Evolutionary conservation across 2,113 vertebrate species (phyloP), one percentile per base, ranked within the genome.

Genomic region (Oncorhynchus tshawytscha): DNA sequence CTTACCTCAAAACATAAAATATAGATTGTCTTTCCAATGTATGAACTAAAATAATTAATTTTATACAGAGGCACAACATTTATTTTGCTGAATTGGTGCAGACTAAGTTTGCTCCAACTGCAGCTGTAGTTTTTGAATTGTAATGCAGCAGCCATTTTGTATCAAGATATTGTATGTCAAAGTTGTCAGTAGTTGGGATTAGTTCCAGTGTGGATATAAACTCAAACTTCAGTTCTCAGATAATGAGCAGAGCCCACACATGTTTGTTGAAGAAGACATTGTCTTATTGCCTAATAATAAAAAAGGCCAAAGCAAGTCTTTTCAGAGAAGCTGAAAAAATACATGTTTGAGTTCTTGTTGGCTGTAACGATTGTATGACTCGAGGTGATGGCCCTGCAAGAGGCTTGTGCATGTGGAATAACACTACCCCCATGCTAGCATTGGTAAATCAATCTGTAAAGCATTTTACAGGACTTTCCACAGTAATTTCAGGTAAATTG

Each of bases 281-380:
- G 48, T 67, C 15, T 69, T 20, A 20, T 67, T 18, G 18, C 18
- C 27, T 34, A 45, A 67, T 68, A 57, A 22, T 13, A 18, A 68
- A 66, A 20, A 3, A n/a, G 51, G 66, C 25, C 12, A 7, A 75
- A 48, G 65, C 45, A 31, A 67, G 49, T 67, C 22, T 67, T 76
- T 31, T 74, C 18, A 72, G 18, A 22, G 70, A 51, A 16, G 18
- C 64, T 75, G 66, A 80, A 57, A 24, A 24, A 24, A 24, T 24
- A 24, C 24, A 24, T 24, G 64, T 71, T 70, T 51, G 67, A 48
- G 73, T 75, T 82, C 62, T 34, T 39, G 31, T 39, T 22, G 73
- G 72, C 49, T 64, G 69, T 82, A 72, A 82, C 70, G 72, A 51
- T 71, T 72, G 78, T 78, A 75, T 82, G 69, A 66, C 68, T 57